These are phyloP conservation scores for Paraplagusia blochii DNA, from an alignment of 2,113 vertebrate genomes.

Conservation along the genomic window DNA sequence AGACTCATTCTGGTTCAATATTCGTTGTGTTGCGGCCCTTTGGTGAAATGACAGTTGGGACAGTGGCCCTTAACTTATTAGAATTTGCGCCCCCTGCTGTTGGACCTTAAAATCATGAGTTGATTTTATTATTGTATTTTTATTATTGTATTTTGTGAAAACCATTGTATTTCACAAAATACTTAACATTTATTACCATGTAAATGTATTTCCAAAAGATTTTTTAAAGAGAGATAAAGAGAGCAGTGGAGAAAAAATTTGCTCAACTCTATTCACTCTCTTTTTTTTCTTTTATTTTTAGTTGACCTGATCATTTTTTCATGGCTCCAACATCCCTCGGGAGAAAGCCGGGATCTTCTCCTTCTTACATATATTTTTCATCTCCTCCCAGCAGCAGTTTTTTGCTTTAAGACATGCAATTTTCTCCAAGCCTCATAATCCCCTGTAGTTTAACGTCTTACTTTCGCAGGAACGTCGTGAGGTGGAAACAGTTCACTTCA, in stretches of 20 bases:
- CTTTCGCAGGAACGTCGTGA: constrained; percentile 50
- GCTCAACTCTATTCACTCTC: constrained; percentile 30
- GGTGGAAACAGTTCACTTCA: constrained; percentile 11
- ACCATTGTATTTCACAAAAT: constrained; percentile 46
- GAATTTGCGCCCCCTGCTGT: no score
- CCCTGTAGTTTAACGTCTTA: constrained; percentile 66
- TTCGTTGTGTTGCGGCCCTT: no score
- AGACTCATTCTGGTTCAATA: no score
- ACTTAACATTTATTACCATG: constrained; percentile 52
- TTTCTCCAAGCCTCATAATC: constrained; percentile 32
- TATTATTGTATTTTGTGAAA: constrained; percentile 28
- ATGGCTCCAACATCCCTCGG: constrained; percentile 46
- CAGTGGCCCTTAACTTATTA: no score
- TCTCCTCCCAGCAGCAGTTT: constrained; percentile 45
- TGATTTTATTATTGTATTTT: constrained; percentile 17
- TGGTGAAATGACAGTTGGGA: no score
- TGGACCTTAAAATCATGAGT: background rate
- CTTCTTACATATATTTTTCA: constrained; percentile 68
- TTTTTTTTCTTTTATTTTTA: constrained; percentile 22
- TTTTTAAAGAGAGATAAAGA: constrained; percentile 3
- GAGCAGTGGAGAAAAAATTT: background rate
- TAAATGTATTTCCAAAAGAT: constrained; percentile 37
- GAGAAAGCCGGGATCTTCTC: constrained; percentile 50
- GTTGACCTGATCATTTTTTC: constrained; percentile 59
- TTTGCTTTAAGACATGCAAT: constrained; percentile 66